Evolutionary conservation across 2,113 vertebrate genomes (phyloP).

Genomic region (Clinocottus analis): DNA sequence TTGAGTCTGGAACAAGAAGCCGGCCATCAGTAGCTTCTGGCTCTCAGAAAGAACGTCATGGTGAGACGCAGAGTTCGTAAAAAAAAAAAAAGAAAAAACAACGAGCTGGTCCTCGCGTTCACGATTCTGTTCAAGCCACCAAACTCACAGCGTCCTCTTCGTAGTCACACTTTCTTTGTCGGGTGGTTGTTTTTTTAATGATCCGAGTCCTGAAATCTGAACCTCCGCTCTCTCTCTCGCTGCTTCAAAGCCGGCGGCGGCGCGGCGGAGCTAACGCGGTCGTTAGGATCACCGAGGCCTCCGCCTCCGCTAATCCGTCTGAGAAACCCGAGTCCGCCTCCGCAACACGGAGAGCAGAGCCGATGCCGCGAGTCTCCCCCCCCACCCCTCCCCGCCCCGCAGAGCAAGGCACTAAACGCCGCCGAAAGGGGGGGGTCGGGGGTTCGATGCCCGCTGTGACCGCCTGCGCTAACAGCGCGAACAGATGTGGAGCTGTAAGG

Average conservation of each 20-base stretch:
- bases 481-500: conserved; percentile 35
- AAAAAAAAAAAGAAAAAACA: no score
- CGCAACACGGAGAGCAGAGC: background rate
- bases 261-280: conserved; percentile 15
- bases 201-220: conserved; percentile 38
- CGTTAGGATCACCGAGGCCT: background rate
- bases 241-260: conserved; percentile 29
- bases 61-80: background rate
- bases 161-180: no score
- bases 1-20: background rate
- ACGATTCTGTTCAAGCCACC: no score
- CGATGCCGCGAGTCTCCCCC: background rate
- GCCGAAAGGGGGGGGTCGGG: background rate
- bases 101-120: no score
- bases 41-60: background rate
- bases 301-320: background rate
- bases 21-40: background rate
- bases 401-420: conserved; percentile 22
- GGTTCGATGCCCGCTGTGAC: conserved; percentile 18
- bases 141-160: background rate
- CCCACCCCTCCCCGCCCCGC: no score
- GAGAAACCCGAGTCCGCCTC: conserved; percentile 15
- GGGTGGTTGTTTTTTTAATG: conserved; percentile 27
- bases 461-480: conserved; percentile 1
- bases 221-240: background rate